phyloP scores from a whole-genome alignment of 2,797 vertebrate species.

The Lepus oiostolus region DNA sequence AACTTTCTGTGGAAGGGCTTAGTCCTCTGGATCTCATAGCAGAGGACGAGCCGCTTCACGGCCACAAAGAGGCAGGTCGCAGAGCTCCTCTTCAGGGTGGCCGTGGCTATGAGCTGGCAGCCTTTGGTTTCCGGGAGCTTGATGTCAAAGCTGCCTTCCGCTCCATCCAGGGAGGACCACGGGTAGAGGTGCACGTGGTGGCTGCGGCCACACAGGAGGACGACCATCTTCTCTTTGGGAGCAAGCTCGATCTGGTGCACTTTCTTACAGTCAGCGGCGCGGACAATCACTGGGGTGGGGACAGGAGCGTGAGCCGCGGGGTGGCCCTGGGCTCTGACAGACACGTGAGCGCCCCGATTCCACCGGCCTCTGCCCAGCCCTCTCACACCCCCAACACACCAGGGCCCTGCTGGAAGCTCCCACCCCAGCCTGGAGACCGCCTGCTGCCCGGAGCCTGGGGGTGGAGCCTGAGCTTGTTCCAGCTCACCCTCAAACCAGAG shows the following conservation, averaged over 20 bases:
- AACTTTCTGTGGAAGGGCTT: constrained; percentile 94
- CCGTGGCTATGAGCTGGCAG: constrained; percentile 94
- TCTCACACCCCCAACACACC: too few relatives aligned
- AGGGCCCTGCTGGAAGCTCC: too few relatives aligned
- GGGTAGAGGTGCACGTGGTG: constrained; percentile 95
- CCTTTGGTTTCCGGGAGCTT: constrained; percentile 97
- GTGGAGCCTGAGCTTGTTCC: too few relatives aligned
- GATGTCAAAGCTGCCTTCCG: constrained; percentile 92
- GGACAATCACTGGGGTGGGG: constrained; percentile 93
- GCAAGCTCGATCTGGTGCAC: constrained; percentile 96
- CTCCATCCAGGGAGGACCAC: constrained; percentile 95
- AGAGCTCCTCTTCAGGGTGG: constrained; percentile 90
- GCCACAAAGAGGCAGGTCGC: constrained; percentile 94
- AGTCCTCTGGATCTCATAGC: constrained; percentile 94
- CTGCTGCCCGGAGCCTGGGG: too few relatives aligned
- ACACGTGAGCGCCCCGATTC: too few relatives aligned
- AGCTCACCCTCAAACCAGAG: too few relatives aligned
- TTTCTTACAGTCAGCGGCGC: constrained; percentile 97
- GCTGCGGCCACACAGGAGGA: constrained; percentile 95
- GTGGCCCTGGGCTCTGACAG: too few relatives aligned
- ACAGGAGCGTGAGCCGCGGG: too few relatives aligned
- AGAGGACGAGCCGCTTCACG: constrained; percentile 95
- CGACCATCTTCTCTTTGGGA: constrained; percentile 94
- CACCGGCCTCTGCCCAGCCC: too few relatives aligned
- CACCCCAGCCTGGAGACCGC: too few relatives aligned